These are phyloP conservation scores for Idaea biselata DNA, from an alignment of 2,888 invertebrate species.

Conservation along the genomic window DNA sequence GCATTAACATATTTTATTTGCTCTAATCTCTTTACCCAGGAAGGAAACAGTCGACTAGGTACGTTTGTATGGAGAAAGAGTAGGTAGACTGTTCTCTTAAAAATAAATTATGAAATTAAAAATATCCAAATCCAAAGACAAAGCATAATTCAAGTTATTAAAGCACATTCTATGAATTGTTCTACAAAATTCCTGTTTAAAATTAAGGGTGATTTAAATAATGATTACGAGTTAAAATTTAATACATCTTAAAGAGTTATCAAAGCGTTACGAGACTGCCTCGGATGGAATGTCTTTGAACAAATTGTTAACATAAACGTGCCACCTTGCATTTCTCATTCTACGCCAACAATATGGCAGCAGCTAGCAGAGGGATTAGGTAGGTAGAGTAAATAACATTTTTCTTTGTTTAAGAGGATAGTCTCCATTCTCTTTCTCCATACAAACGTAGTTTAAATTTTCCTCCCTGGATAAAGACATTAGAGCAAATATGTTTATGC, in stretches of 20 bases:
- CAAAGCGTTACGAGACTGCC: slow-evolving; percentile 58
- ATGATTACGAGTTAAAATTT: slow-evolving; percentile 33
- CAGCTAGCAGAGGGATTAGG: slow-evolving; percentile 22
- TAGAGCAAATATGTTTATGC: too few relatives aligned
- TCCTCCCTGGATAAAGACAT: too few relatives aligned
- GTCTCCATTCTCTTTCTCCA: too few relatives aligned
- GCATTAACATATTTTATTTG: too few relatives aligned
- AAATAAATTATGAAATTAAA: too few relatives aligned
- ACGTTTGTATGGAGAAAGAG: too few relatives aligned
- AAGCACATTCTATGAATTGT: slow-evolving; percentile 15
- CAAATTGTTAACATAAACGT: slow-evolving; percentile 60
- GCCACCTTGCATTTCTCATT: slow-evolving; percentile 53
- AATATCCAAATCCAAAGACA: background rate
- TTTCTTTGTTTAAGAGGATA: too few relatives aligned
- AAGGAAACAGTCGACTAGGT: too few relatives aligned
- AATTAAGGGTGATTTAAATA: slow-evolving; percentile 9
- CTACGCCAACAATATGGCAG: slow-evolving; percentile 38
- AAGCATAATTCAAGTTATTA: slow-evolving; percentile 5
- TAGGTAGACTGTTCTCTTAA: too few relatives aligned
- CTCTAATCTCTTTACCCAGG: too few relatives aligned
- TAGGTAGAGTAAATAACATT: slow-evolving; percentile 3
- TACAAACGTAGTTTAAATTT: too few relatives aligned
- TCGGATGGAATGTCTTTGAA: slow-evolving; percentile 67
- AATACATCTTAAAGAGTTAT: slow-evolving; percentile 65
- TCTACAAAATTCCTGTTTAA: slow-evolving; percentile 8